A percentile compares a stretch with the other conserved stretches of the same genome.
Conservation (phyloP, 2,888 invertebrate species). For the Cosmia pyralina region DNA sequence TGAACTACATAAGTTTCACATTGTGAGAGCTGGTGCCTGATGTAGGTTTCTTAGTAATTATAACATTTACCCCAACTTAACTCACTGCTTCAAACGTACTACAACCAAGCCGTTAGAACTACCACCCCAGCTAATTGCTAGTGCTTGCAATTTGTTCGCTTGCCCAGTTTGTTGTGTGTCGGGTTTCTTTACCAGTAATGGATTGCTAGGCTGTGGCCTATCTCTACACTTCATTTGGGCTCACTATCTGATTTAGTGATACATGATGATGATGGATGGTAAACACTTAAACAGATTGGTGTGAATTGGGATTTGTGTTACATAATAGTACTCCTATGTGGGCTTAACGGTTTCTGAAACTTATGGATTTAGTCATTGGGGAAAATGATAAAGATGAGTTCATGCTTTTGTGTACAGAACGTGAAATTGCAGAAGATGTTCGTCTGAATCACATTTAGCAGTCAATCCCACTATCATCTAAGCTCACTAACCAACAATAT, state of each 20-base stretch:
- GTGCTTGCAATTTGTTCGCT: conserved; percentile 72
- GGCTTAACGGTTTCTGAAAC: not conserved
- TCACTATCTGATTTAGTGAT: conserved; percentile 55
- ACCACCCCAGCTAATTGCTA: conserved; percentile 69
- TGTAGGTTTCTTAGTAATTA: no score
- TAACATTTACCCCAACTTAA: conserved; percentile 2
- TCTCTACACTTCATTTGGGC: conserved; percentile 59
- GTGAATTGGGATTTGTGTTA: conserved; percentile 20
- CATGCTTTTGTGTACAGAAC: not conserved
- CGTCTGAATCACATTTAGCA: not conserved
- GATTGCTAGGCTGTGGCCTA: conserved; percentile 63
- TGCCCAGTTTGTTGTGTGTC: conserved; percentile 61
- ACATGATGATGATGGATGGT: conserved; percentile 32
- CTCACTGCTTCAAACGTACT: conserved; percentile 45
- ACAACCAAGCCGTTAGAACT: conserved; percentile 57
- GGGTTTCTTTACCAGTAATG: conserved; percentile 62
- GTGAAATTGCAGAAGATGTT: not conserved
- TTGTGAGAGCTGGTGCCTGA: no score
- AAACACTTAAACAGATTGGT: conserved; percentile 43
- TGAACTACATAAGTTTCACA: no score
- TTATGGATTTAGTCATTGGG: not conserved
- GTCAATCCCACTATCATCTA: not conserved
- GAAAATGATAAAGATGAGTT: not conserved
- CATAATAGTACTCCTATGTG: not conserved
- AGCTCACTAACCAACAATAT: not conserved